Base-by-base conservation (phyloP, 2,113 vertebrate species). In the Candoia aspera region DNA sequence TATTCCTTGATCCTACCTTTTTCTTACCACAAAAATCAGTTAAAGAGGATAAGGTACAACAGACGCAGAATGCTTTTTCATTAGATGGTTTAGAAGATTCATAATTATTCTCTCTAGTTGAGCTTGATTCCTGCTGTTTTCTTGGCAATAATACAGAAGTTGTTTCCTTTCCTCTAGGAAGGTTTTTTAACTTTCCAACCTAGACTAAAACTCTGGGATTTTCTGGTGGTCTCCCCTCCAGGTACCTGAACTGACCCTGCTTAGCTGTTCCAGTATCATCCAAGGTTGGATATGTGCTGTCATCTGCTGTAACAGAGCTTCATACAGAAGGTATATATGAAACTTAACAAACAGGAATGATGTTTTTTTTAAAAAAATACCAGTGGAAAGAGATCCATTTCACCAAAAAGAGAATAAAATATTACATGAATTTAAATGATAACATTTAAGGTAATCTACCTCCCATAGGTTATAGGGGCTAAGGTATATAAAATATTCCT, bases 281-380 rank as follows among this genome's bases (percentile, higher is more conserved):
- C 33, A 79, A 42, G 42, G 17, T 42, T 79, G 33, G 73, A 79
- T 79, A 37, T 79, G 73, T 79, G 73, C 6, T 37, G 33, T 3
- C 37, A 79, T 9, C 17, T 79, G 73, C 17, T 79, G 33, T n/a
- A 55, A 55, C 6, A 57, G 84, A 54, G 26, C 91, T 53, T 91
- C 93, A 73, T 24, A 96, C 94, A 91, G 94, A 95, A 95, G 92
- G 92, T 26, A 21, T 83, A 54, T 60, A 84, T 42, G 54, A 11
- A 79, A 37, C 53, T 10, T 84, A 42, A 37, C 29, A 8, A 0
- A 54, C 17, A 90, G 10, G 86, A 91, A 86, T 89, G 85, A 21
- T 46, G 0, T 79, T 89, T 84, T 13, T 42, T 37, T 68, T 42
- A 42, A 42, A n/a, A 62, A 92, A 93, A 64, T 57, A 92, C 86